phyloP scores from a whole-genome alignment of 2,888 invertebrate genomes.

The Volucella zonaria region DNA sequence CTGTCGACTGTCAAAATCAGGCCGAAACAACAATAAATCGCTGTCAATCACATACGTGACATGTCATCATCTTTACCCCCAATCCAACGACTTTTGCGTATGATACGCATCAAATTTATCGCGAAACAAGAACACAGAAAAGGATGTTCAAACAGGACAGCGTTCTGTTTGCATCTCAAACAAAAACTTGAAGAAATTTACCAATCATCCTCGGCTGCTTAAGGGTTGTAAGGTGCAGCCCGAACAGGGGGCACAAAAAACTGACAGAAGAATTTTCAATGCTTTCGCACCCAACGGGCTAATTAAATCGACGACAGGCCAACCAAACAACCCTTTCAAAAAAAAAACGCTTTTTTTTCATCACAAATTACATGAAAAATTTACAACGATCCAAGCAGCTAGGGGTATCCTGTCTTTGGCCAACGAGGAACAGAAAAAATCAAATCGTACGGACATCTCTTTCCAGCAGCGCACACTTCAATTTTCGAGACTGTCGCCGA shows the following conservation, averaged over 20 bases:
- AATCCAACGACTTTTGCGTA: constrained; percentile 1
- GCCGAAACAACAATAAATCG: constrained; percentile 77
- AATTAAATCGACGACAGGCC: constrained; percentile 55
- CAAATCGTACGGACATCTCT: constrained; percentile 33
- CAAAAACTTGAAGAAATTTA: background rate
- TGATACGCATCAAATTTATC: constrained; percentile 52
- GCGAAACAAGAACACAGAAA: background rate
- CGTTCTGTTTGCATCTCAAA: background rate
- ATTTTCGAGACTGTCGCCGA: constrained; percentile 19
- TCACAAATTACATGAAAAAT: constrained; percentile 69
- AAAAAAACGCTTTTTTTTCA: constrained; percentile 33
- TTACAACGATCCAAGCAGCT: constrained; percentile 18
- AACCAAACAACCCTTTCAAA: constrained; percentile 54
- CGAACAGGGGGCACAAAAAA: background rate
- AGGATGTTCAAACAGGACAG: constrained; percentile 18
- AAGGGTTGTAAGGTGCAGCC: constrained; percentile 26
- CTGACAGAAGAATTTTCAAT: background rate
- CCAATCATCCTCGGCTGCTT: constrained; percentile 17
- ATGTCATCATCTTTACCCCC: constrained; percentile 29
- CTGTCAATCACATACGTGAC: constrained; percentile 79
- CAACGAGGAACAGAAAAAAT: constrained; percentile 27
- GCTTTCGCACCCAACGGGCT: constrained; percentile 31
- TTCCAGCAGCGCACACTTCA: background rate
- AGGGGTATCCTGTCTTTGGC: constrained; percentile 2
- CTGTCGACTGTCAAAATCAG: constrained; percentile 58